These are phyloP conservation scores for Arenicola marina DNA, from an alignment of 2,888 invertebrate species.

Conservation along the genomic window DNA sequence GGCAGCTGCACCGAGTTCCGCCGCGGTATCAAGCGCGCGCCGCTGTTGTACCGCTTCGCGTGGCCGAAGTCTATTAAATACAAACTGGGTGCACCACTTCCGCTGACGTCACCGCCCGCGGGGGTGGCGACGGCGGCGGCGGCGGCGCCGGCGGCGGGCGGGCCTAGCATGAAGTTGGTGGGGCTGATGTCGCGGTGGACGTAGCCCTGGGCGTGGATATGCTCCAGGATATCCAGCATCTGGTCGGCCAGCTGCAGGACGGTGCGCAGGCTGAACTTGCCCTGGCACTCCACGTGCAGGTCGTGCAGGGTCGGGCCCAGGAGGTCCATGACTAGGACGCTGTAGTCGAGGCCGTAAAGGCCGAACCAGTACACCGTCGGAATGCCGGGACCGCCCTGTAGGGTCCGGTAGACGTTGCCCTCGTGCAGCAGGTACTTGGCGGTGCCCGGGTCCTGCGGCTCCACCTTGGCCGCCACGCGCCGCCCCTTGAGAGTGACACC, in stretches of 20 bases:
- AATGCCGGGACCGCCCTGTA: slow-evolving; percentile 25
- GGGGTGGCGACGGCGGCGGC: too few relatives aligned
- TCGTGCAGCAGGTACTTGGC: slow-evolving; percentile 24
- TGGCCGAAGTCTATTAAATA: slow-evolving; percentile 62
- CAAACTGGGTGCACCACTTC: background rate
- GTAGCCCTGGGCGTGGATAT: slow-evolving; percentile 94
- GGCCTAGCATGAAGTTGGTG: slow-evolving; percentile 61
- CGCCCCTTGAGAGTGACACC: slow-evolving; percentile 8
- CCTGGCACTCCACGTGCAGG: slow-evolving; percentile 14
- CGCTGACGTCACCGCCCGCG: too few relatives aligned
- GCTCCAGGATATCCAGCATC: slow-evolving; percentile 66
- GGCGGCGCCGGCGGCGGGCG: background rate
- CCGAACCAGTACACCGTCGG: slow-evolving; percentile 30
- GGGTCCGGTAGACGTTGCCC: slow-evolving; percentile 27
- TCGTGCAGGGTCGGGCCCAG: slow-evolving; percentile 26
- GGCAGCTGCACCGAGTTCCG: background rate
- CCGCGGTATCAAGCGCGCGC: slow-evolving; percentile 1
- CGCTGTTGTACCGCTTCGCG: slow-evolving; percentile 38
- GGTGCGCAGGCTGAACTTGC: slow-evolving; percentile 24
- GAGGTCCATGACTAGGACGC: slow-evolving; percentile 27
- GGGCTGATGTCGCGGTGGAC: slow-evolving; percentile 88
- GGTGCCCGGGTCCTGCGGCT: slow-evolving; percentile 15
- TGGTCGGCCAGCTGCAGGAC: slow-evolving; percentile 25
- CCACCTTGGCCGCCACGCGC: slow-evolving; percentile 30
- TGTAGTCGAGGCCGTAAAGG: slow-evolving; percentile 20